Evolutionary conservation across 2,888 invertebrate species (phyloP).

Genomic region (Pristionchus fissidentatus): DNA sequence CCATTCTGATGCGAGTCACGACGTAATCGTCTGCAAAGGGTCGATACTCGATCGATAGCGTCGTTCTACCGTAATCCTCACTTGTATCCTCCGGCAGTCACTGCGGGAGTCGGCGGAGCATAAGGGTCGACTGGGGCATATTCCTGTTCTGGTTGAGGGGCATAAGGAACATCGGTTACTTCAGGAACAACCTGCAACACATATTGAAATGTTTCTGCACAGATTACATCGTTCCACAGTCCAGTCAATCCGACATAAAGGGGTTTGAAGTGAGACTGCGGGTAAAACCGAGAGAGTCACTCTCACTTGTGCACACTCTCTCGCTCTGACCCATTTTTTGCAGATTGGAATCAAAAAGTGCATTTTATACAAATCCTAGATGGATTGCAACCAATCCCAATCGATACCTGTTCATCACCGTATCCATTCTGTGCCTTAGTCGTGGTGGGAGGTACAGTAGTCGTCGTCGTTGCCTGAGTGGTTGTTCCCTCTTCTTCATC

Average conservation of each 20-base stretch:
- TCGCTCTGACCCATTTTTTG: no score
- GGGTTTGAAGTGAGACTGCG: no score
- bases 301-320: no score
- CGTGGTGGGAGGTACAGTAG: neutral
- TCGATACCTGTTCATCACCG: neutral
- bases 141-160: conserved; percentile 25
- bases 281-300: no score
- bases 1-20: conserved; percentile 58
- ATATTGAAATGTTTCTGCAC: neutral
- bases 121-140: neutral
- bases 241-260: no score
- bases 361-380: neutral
- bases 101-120: neutral
- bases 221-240: no score
- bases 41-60: neutral
- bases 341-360: no score
- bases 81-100: conserved; percentile 24
- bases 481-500: conserved; percentile 7
- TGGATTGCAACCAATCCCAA: neutral
- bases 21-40: neutral
- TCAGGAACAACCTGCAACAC: neutral
- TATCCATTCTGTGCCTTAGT: conserved; percentile 12
- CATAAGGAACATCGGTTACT: neutral
- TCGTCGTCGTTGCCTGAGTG: neutral
- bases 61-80: no score